Base-by-base conservation (phyloP, 1,140 invertebrate genomes). In the Musca domestica region DNA sequence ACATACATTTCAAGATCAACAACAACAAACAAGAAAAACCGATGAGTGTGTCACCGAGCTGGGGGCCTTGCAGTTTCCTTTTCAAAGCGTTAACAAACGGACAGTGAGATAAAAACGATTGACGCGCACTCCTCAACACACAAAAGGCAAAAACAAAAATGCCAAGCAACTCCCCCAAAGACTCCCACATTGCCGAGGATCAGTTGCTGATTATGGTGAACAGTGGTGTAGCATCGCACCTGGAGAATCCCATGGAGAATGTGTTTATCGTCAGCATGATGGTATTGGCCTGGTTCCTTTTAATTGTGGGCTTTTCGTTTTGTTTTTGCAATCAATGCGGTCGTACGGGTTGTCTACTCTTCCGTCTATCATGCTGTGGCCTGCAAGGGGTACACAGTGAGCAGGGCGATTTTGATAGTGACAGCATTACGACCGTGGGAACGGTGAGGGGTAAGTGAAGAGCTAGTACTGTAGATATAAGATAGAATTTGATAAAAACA, bases 311-410 rank as follows among this genome's bases (percentile, higher is more conserved):
- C 49, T 78, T 78, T 71, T 74, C 75, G 20, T 74, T 78, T 25
- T 78, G 77, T 70, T 78, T 75, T 66, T 78, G 77, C 61, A 74
- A 74, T 49, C 77, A 78, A 63, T 78, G 76, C 51, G 78, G 74
- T 19, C 72, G 75, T 46, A 73, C 74, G 9, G 56, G 27, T 10
- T 65, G 46, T n/a, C 34, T 27, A 19, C 14, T n/a, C 17, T 27
- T 17, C 14, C 48, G 25, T 15, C 20, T 41, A 22, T 46, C 34
- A 22, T 51, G 22, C 2, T 51, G 41, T 48, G 64, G 64, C 20
- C 22, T 48, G 7, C 20, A 51, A n/a, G 25, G 64, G 4, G 46
- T 41, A 1, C 7, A 17, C 3, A 65, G 64, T 51, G 64, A 65
- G 25, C 46, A 46, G 19, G 46, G 64, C 2, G 56, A 61, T 61